Percentiles rank a stretch among this genome's conserved stretches.
phyloP scores from a whole-genome alignment of 2,113 vertebrate genomes.

The Leptobrachium ailaonicum region DNA sequence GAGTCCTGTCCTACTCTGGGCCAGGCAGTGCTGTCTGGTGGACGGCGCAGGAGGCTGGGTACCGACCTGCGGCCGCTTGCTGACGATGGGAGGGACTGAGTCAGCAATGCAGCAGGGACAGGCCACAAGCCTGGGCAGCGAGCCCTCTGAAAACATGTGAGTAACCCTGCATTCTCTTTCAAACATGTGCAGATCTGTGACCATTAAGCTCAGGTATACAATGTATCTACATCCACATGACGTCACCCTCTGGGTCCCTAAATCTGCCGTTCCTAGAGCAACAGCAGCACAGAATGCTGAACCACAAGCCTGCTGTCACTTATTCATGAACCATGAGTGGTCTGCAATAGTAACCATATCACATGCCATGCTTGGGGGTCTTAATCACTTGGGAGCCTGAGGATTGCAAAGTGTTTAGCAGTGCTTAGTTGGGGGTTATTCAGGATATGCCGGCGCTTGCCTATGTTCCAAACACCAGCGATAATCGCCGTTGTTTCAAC shows the following conservation, averaged over 20 bases:
- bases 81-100: slow-evolving; percentile 80
- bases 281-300: slow-evolving; percentile 1
- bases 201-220: neutral
- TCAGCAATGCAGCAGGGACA: slow-evolving; percentile 77
- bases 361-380: too few species aligned
- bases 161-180: slow-evolving; percentile 52
- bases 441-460: too few species aligned
- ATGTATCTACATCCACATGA: neutral
- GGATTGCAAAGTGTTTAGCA: too few species aligned
- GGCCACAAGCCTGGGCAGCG: slow-evolving; percentile 69
- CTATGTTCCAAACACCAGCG: too few species aligned
- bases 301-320: slow-evolving; percentile 4
- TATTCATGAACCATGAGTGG: slow-evolving; percentile 20
- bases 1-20: slow-evolving; percentile 38
- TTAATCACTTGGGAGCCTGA: too few species aligned
- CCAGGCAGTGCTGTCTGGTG: slow-evolving; percentile 38
- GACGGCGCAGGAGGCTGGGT: slow-evolving; percentile 51
- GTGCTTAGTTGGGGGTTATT: too few species aligned
- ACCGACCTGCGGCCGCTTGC: slow-evolving; percentile 51
- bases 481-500: too few species aligned
- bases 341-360: neutral
- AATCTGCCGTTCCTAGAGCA: neutral
- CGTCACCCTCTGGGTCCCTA: neutral
- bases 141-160: slow-evolving; percentile 76
- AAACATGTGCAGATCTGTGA: neutral